Percentiles rank a stretch among this genome's conserved stretches.
Evolutionary conservation across 2,113 vertebrate species (phyloP).

Genomic region (Cyanoliseus patagonus): DNA sequence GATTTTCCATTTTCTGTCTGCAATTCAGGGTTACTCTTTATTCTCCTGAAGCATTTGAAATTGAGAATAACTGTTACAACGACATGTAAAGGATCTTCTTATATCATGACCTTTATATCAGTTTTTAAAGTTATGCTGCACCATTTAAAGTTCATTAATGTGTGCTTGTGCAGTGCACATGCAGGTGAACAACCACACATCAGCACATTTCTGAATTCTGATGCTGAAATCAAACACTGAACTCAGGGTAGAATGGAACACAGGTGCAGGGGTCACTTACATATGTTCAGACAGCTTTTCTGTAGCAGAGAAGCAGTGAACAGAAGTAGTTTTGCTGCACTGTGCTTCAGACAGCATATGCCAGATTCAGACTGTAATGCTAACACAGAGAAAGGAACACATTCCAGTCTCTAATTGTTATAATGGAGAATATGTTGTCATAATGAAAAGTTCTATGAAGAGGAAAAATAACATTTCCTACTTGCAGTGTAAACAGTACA

Average conservation of each 20-base stretch:
- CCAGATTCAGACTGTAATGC: not conserved
- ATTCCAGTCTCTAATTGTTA: not conserved
- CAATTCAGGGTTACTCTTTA: not conserved
- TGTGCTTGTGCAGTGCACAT: not conserved
- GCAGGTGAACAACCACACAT: rapidly evolving
- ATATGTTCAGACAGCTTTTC: not conserved
- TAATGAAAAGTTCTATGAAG: not conserved
- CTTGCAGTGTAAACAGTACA: not conserved
- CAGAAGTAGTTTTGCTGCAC: not conserved
- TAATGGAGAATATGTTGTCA: not conserved
- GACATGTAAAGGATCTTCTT: not conserved
- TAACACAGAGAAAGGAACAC: not conserved
- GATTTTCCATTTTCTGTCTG: not conserved
- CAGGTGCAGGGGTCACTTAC: not conserved
- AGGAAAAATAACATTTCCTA: not conserved
- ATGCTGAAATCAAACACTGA: not conserved
- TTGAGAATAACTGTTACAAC: not conserved
- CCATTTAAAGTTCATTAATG: not conserved
- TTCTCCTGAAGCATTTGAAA: not conserved
- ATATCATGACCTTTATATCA: not conserved
- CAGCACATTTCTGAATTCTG: not conserved
- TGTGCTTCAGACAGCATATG: not conserved
- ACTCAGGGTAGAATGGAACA: not conserved
- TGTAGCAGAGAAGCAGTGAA: not conserved
- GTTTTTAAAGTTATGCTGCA: not conserved